A percentile compares a stretch with the other conserved stretches of the same genome.
Evolutionary conservation across 2,888 invertebrate species (phyloP).

Genomic region (Pemphredon lugubris): DNA sequence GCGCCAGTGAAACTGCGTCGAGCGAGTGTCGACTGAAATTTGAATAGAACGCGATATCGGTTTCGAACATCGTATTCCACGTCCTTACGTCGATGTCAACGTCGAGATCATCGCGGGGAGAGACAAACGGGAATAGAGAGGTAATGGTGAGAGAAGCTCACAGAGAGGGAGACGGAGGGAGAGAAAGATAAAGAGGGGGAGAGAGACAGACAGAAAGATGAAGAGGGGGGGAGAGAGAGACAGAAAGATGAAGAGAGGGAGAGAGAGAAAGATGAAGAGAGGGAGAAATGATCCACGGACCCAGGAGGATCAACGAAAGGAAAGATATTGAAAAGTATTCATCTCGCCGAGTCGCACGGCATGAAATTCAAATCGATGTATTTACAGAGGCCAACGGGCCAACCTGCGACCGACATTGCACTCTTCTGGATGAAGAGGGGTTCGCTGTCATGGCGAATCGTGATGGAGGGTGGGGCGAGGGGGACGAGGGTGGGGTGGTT

Average conservation of each 20-base stretch:
- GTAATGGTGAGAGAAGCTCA: too few relatives aligned
- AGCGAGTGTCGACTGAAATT: too few relatives aligned
- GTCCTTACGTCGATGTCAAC: background rate
- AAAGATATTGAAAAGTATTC: conserved; percentile 70
- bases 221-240: background rate
- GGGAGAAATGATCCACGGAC: background rate
- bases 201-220: too few relatives aligned
- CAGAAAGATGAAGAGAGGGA: too few relatives aligned
- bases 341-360: conserved; percentile 38
- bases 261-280: too few relatives aligned
- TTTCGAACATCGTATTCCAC: background rate
- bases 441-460: too few relatives aligned
- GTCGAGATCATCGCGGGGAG: background rate
- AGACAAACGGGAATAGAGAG: too few relatives aligned
- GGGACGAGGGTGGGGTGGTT: conserved; percentile 16
- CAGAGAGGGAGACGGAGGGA: too few relatives aligned
- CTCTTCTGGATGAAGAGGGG: conserved; percentile 29
- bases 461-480: conserved; percentile 9
- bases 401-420: conserved; percentile 38
- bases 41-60: background rate
- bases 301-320: conserved; percentile 30
- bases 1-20: too few relatives aligned
- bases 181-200: too few relatives aligned
- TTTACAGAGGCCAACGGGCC: conserved; percentile 55
- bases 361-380: conserved; percentile 71